These are phyloP conservation scores for Abrostola triplasia DNA, from an alignment of 2,888 invertebrate species.

Conservation along the genomic window DNA sequence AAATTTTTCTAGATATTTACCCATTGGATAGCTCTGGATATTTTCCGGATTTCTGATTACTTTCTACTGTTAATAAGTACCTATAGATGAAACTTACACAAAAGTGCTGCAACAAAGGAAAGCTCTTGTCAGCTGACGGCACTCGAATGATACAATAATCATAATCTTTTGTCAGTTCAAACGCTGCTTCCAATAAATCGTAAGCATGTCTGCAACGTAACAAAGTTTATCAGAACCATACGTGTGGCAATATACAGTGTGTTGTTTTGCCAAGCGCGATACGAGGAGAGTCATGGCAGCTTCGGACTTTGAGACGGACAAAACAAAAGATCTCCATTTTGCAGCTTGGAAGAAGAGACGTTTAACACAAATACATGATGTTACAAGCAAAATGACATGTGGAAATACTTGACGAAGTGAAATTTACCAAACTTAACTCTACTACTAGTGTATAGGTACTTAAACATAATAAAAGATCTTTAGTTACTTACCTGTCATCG, in stretches of 20 bases:
- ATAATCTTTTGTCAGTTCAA: conserved; percentile 89
- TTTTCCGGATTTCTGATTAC: no score
- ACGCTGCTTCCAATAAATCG: conserved; percentile 90
- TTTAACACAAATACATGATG: no score
- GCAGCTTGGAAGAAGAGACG: no score
- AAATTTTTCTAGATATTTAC: no score
- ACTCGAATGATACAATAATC: conserved; percentile 90
- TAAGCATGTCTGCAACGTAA: conserved; percentile 73
- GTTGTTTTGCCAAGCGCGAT: background rate
- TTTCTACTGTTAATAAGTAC: background rate
- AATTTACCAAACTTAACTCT: no score
- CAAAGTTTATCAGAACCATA: conserved; percentile 1
- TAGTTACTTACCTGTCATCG: conserved; percentile 77
- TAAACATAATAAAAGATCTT: background rate
- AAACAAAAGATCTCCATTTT: no score
- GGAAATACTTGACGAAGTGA: no score
- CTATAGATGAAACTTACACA: conserved; percentile 68
- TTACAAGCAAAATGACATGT: no score
- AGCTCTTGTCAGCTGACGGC: conserved; percentile 81
- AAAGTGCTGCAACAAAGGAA: conserved; percentile 86
- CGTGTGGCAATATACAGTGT: background rate
- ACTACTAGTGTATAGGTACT: no score
- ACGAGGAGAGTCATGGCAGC: background rate
- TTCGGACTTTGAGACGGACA: no score
- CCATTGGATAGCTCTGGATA: no score